These are phyloP conservation scores for Himantopus leucocephalus DNA, from an alignment of 2,113 vertebrate species.

Conservation along the genomic window DNA sequence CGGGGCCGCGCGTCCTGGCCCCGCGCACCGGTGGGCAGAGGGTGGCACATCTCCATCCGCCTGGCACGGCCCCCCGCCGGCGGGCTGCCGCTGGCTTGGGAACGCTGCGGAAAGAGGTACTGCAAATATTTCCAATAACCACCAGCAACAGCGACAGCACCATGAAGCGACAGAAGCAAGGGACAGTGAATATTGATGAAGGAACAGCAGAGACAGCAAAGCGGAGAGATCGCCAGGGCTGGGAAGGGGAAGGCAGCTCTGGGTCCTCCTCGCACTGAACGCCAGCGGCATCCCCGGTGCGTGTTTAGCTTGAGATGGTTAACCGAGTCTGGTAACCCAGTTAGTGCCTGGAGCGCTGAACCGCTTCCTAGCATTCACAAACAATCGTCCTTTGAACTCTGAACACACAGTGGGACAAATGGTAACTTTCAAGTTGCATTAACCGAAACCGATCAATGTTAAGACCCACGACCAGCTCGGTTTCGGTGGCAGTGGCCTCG, in stretches of 20 bases:
- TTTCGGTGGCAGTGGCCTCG: not conserved
- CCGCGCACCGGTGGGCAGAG: not conserved
- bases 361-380: not conserved
- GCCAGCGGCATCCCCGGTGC: not conserved
- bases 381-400: fast-evolving
- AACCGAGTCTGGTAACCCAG: not conserved
- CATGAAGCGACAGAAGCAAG: not conserved
- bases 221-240: fast-evolving
- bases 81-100: not conserved
- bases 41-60: not conserved
- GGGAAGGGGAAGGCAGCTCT: not conserved
- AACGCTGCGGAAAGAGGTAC: not conserved
- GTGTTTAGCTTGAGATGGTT: fast-evolving
- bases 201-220: not conserved
- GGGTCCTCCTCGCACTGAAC: fast-evolving
- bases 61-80: fast-evolving
- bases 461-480: not conserved
- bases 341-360: fast-evolving
- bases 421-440: not conserved
- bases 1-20: not conserved
- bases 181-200: fast-evolving
- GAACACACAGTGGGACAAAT: not conserved
- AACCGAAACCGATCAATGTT: not conserved
- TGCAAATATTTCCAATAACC: fast-evolving
- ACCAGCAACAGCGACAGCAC: not conserved